A percentile compares a stretch with the other conserved stretches of the same genome.
Evolutionary conservation across 2,797 vertebrate species (phyloP).

Genomic region (Xenentodon cancila): DNA sequence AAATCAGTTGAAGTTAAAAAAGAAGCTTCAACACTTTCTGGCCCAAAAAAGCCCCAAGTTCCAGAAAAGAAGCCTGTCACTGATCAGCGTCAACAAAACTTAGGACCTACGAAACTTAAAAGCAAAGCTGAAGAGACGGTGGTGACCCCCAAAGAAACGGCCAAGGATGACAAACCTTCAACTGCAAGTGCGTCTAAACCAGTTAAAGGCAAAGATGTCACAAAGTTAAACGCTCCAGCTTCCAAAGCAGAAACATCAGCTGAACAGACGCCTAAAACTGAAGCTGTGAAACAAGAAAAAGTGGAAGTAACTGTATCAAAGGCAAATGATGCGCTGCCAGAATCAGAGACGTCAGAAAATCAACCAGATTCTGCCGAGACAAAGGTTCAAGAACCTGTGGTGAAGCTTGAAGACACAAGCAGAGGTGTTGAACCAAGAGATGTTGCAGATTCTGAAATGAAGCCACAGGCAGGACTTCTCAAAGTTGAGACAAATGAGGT

Average conservation of each 20-base stretch:
- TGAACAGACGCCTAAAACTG: neutral
- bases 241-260: neutral
- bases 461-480: neutral
- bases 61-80: neutral
- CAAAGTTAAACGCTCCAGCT: neutral
- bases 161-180: neutral
- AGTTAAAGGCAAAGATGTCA: neutral
- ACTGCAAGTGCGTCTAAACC: neutral
- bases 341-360: neutral
- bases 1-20: neutral
- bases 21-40: neutral
- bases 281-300: neutral
- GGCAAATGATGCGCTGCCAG: neutral
- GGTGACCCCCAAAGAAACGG: neutral
- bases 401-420: neutral
- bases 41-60: neutral
- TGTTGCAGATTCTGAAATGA: neutral
- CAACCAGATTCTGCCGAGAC: neutral
- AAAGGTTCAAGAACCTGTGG: neutral
- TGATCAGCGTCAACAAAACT: neutral
- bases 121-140: neutral
- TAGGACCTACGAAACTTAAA: neutral
- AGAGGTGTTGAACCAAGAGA: neutral
- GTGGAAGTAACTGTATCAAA: neutral
- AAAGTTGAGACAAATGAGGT: neutral